Conservation (phyloP, 2,797 vertebrate genomes). For the Sebastes trivittatus region DNA sequence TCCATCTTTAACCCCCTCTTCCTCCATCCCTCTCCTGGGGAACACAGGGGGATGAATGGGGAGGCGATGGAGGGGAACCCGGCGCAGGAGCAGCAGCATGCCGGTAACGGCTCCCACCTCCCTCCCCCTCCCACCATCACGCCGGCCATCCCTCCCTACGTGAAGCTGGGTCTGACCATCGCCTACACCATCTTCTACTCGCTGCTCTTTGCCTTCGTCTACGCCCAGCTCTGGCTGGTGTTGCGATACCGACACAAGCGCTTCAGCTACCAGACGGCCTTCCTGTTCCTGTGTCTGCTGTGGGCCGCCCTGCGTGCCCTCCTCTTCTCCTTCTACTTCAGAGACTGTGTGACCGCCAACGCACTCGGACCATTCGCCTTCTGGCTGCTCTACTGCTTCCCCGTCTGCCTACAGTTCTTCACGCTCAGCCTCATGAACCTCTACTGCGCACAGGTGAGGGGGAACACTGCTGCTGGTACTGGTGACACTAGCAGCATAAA, state of each 20-base stretch:
- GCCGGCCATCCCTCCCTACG: conserved; percentile 89
- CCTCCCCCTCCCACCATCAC: conserved; percentile 84
- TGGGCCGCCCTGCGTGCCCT: conserved; percentile 93
- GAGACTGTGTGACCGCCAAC: conserved; percentile 90
- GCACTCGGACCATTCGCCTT: conserved; percentile 89
- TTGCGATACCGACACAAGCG: conserved; percentile 92
- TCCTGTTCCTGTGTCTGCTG: conserved; percentile 93
- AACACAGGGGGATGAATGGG: conserved; percentile 46
- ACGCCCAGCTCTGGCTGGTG: conserved; percentile 93
- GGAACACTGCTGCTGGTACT: neutral
- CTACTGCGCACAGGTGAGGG: conserved; percentile 92
- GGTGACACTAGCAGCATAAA: neutral
- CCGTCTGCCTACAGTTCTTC: conserved; percentile 96
- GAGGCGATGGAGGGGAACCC: conserved; percentile 59
- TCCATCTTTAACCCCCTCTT: neutral
- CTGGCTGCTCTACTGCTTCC: conserved; percentile 96
- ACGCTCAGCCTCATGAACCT: conserved; percentile 95
- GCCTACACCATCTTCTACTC: conserved; percentile 92
- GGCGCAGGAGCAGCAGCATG: conserved; percentile 36
- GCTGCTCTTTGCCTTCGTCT: conserved; percentile 90
- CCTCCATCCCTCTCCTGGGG: conserved; percentile 3
- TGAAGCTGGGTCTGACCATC: conserved; percentile 90
- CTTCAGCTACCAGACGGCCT: conserved; percentile 93
- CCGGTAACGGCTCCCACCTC: conserved; percentile 73
- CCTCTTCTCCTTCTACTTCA: conserved; percentile 96